Percentiles rank a stretch among this genome's conserved stretches.
These are phyloP conservation scores for Leptobrachium leishanense DNA, from an alignment of 2,113 vertebrate species.

Conservation along the genomic window DNA sequence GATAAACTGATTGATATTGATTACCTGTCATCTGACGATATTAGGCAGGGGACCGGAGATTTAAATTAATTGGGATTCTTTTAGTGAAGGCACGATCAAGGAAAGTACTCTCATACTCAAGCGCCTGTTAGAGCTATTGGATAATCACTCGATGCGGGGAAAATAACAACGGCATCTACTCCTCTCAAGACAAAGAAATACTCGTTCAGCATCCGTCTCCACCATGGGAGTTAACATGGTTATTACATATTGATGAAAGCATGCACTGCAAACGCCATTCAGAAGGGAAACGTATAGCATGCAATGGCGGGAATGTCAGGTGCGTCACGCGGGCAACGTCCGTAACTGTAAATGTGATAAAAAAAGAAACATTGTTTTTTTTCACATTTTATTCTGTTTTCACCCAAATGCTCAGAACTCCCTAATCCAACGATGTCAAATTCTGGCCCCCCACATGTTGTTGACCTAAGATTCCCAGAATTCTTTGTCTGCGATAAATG, in stretches of 20 bases:
- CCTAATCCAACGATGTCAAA: too few species aligned
- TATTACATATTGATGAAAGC: conserved; percentile 3
- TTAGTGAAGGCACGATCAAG: conserved; percentile 19
- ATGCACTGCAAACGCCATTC: not conserved
- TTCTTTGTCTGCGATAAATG: too few species aligned
- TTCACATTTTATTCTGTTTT: too few species aligned
- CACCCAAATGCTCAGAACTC: too few species aligned
- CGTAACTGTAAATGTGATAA: not conserved
- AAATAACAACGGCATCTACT: conserved; percentile 2
- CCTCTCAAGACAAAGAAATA: not conserved
- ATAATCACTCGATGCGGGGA: not conserved
- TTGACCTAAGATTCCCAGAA: too few species aligned
- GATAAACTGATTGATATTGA: conserved; percentile 40
- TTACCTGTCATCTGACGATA: conserved; percentile 22
- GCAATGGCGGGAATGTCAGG: not conserved
- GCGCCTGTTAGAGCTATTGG: conserved; percentile 14
- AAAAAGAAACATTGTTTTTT: too few species aligned
- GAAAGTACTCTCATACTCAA: not conserved
- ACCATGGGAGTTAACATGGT: not conserved
- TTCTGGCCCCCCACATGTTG: too few species aligned
- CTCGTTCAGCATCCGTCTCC: not conserved
- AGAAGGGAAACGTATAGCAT: not conserved
- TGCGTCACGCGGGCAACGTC: not conserved
- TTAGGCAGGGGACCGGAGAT: conserved; percentile 10
- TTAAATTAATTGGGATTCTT: conserved; percentile 40